phyloP scores from a whole-genome alignment of 2,113 vertebrate genomes.

The Todiramphus saurophagus region DNA sequence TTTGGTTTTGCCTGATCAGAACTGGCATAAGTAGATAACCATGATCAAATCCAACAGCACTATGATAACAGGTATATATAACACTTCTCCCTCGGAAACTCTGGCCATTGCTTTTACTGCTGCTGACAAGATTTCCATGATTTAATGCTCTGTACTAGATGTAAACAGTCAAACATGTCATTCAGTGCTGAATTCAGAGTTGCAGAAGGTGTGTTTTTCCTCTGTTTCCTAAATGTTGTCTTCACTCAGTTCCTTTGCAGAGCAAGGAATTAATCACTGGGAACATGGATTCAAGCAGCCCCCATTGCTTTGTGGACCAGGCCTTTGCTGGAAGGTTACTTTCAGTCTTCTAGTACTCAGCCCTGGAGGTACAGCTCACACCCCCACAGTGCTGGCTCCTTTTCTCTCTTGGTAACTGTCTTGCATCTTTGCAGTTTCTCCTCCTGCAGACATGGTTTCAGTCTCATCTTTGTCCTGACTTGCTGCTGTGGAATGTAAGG shows the following conservation, averaged over 20 bases:
- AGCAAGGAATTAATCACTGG: neutral
- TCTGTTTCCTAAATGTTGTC: neutral
- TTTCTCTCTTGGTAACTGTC: constrained; percentile 3
- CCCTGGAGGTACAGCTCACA: neutral
- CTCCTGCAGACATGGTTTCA: constrained; percentile 25
- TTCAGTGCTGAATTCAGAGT: neutral
- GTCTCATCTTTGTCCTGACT: constrained; percentile 41
- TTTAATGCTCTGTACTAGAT: neutral
- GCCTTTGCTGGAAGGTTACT: neutral
- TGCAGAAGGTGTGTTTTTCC: neutral
- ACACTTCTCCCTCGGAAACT: neutral
- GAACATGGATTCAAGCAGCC: neutral
- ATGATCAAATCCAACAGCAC: neutral
- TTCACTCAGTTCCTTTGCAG: neutral
- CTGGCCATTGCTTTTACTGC: neutral
- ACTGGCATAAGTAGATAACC: neutral
- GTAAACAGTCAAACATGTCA: neutral
- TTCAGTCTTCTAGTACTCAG: neutral
- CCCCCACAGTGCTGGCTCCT: neutral
- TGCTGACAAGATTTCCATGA: neutral
- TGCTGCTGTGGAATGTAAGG: constrained; percentile 32
- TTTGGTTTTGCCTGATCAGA: neutral
- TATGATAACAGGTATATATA: neutral
- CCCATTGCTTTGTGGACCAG: neutral
- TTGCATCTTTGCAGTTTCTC: constrained; percentile 32